These are phyloP conservation scores for Mimachlamys varia DNA, from an alignment of 2,888 invertebrate genomes.

Conservation along the genomic window DNA sequence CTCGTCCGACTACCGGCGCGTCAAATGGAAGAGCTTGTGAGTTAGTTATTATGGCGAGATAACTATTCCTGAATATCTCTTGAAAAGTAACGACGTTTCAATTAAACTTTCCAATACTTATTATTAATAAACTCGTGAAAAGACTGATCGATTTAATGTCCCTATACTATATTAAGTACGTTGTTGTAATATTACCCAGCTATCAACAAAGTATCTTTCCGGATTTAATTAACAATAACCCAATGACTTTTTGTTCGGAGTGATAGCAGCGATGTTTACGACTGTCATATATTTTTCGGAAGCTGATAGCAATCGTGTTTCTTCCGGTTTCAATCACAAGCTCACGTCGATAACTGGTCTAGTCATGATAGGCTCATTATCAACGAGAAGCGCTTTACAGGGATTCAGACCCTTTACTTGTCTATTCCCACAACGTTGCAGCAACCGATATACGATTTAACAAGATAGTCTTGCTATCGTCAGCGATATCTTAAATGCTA, in stretches of 20 bases:
- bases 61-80: too few species aligned
- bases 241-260: neutral
- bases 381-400: neutral
- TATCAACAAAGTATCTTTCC: neutral
- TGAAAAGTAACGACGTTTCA: too few species aligned
- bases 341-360: neutral
- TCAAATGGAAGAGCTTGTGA: too few species aligned
- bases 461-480: neutral
- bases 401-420: neutral
- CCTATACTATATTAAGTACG: neutral
- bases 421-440: neutral
- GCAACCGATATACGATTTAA: neutral
- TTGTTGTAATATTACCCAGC: neutral
- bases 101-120: too few species aligned
- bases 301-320: constrained; percentile 1
- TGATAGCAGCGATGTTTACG: neutral
- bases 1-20: too few species aligned
- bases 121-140: too few species aligned
- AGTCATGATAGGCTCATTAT: neutral
- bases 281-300: constrained; percentile 7
- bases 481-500: constrained; percentile 11
- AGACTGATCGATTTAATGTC: neutral
- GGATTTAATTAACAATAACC: neutral
- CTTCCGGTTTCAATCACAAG: neutral
- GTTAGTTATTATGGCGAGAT: too few species aligned